Base-by-base conservation (phyloP, 92 coral and sea anemone species). In the Virgularia gustaviana region DNA sequence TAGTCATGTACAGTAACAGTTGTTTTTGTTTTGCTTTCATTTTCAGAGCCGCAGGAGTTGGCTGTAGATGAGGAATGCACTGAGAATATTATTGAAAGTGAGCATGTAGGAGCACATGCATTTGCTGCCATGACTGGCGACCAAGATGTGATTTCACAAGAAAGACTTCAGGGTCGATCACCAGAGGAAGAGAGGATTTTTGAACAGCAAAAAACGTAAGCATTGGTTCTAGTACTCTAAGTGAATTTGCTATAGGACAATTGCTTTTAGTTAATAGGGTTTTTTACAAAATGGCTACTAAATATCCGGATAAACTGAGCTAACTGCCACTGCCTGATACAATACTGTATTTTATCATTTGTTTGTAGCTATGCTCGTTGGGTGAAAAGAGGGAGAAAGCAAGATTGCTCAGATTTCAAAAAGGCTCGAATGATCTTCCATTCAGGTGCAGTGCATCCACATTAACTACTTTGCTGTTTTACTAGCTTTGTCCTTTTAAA, bases 121-220 rank as follows among this genome's bases (percentile, higher is more conserved):
- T 92, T 92, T 79, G 85, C 98, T 13, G 88, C 90, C 2, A 92
- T 92, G 98, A 87, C 80, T 27, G 98, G 98, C 2, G 98, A 92
- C 65, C 96, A 89, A 71, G 98, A 92, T 32, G 81, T 77, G 18
- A 83, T 92, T 44, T 76, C 85, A 11, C 85, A 87, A 56, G 88
- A 92, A 64, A 78, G 98, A 65, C 75, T 88, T 0, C 98, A 89
- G 28, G 83, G 90, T 78, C 70, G 85, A 16, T 83, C 96, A 4
- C 83, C 75, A 23, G 98, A 89, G 52, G 79, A 80, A 42, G 71
- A 84, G 78, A 88, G 88, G 36, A 82, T 79, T 0, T 78, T 79
- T 45, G 91, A 92, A 31, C 85, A 85, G 33, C 92, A 92, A 73
- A 92, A 95, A 80, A 74, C 89, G 98, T 92, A 65, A 85, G 98